phyloP scores from a whole-genome alignment of 2,888 invertebrate species.

The Choristoneura rosaceana region DNA sequence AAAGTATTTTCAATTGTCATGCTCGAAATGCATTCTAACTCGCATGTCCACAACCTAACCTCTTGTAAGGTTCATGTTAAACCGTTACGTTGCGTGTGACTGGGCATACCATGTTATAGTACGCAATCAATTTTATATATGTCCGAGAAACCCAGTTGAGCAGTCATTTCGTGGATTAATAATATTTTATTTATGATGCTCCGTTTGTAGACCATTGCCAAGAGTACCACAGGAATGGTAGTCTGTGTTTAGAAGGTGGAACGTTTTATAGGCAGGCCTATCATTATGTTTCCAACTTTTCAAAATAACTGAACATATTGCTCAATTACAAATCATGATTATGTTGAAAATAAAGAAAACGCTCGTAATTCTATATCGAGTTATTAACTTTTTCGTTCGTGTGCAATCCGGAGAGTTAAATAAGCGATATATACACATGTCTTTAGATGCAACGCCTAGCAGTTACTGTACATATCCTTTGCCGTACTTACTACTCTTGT shows the following conservation, averaged over 20 bases:
- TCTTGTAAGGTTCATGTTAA: conserved; percentile 5
- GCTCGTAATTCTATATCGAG: neutral
- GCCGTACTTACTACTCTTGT: too few relatives aligned
- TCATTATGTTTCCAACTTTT: neutral
- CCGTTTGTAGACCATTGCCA: neutral
- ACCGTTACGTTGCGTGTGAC: conserved; percentile 33
- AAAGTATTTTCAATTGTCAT: neutral
- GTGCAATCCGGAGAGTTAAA: too few relatives aligned
- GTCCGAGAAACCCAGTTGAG: conserved; percentile 35
- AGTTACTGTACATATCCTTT: too few relatives aligned
- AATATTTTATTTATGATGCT: conserved; percentile 3
- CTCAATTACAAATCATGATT: neutral
- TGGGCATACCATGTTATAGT: conserved; percentile 10
- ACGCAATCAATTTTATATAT: conserved; percentile 37
- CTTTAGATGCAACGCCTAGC: too few relatives aligned
- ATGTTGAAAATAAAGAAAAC: neutral
- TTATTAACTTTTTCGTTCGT: too few relatives aligned
- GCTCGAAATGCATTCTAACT: neutral
- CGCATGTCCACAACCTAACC: conserved; percentile 16
- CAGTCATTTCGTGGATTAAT: conserved; percentile 15
- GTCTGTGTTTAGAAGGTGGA: neutral
- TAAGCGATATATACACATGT: too few relatives aligned
- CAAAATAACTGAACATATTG: neutral
- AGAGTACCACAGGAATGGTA: neutral
- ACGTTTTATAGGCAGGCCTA: neutral